Evolutionary conservation across 2,888 invertebrate species (phyloP), one percentile per base, ranked within the genome.

Genomic region (Harpalus rubripes): DNA sequence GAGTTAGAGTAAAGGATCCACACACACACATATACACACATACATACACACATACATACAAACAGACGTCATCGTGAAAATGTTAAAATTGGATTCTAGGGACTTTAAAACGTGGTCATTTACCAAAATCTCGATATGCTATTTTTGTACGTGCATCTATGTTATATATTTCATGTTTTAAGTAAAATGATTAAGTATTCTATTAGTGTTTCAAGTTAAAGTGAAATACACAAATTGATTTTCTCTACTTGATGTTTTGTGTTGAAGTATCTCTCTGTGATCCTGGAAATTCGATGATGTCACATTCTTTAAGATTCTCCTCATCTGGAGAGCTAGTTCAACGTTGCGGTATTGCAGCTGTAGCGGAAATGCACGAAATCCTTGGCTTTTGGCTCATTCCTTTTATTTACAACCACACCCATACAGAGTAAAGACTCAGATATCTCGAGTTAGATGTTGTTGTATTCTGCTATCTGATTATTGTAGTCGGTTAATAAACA

Each of bases 331-430:
- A 68, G 39, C 39, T 68, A 6, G 39, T 39, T 68, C 32, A 39
- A 15, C 68, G 68, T 32, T 7, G 32, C 32, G 15, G 32, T 39
- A 32, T 68, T 68, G 68, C 68, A 68, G 39, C 68, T 68, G 68
- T 68, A 68, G 68, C 68, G 68, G 68, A 39, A 68, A 68, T 68
- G 68, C 68, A 68, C 68, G n/a, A 68, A 39, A 68, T 68, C 68
- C 26, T 6, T n/a, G n/a, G 68, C 32, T 68, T n/a, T 6, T n/a
- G n/a, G 68, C 32, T 68, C 39, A 68, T 68, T 32, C 68, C 68
- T 32, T 68, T 68, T 68, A 68, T 68, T 68, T 68, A 68, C 26
- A 65, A 12, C 65, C 65, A 65, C 26, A 22, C 68, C 59, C 59
- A 52, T 12, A 52, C 12, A 8, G 10, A 52, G 10, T 52, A 52